Evolutionary conservation across 2,113 vertebrate species (phyloP).

Genomic region (Neoarius graeffei): DNA sequence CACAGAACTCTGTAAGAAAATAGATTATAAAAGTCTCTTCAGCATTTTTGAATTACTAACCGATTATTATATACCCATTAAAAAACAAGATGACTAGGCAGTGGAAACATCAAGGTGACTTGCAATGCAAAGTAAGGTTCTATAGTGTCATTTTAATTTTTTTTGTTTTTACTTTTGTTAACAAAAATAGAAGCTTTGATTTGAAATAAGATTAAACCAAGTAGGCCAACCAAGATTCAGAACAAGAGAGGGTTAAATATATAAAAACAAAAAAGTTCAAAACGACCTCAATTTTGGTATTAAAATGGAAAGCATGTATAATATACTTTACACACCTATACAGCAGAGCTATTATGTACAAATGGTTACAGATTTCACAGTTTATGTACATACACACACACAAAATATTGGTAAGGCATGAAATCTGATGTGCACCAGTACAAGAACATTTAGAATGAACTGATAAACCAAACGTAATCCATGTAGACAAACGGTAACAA

Average conservation of each 20-base stretch:
- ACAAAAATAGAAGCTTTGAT: constrained; percentile 81
- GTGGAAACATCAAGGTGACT: constrained; percentile 73
- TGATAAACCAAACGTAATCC: constrained; percentile 40
- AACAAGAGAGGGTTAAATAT: constrained; percentile 42
- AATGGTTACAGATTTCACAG: constrained; percentile 59
- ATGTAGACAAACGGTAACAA: constrained; percentile 28
- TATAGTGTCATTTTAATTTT: constrained; percentile 68
- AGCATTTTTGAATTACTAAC: constrained; percentile 49
- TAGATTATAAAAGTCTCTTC: constrained; percentile 74
- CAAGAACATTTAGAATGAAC: constrained; percentile 44
- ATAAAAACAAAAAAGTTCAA: constrained; percentile 54
- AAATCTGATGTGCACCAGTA: constrained; percentile 56
- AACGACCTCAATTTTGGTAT: constrained; percentile 70
- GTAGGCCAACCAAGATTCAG: constrained; percentile 56
- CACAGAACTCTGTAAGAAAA: constrained; percentile 74
- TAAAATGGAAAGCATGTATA: constrained; percentile 53
- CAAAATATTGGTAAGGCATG: constrained; percentile 64
- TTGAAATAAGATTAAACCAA: constrained; percentile 65
- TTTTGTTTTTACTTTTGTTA: constrained; percentile 69
- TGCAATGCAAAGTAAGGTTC: constrained; percentile 69
- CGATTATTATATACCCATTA: constrained; percentile 63
- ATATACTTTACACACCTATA: constrained; percentile 64
- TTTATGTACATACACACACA: constrained; percentile 54
- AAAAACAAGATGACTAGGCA: constrained; percentile 60
- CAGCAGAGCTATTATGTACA: constrained; percentile 67